phyloP scores from a whole-genome alignment of 2,888 invertebrate species.

The Drosophila peninsularis region DNA sequence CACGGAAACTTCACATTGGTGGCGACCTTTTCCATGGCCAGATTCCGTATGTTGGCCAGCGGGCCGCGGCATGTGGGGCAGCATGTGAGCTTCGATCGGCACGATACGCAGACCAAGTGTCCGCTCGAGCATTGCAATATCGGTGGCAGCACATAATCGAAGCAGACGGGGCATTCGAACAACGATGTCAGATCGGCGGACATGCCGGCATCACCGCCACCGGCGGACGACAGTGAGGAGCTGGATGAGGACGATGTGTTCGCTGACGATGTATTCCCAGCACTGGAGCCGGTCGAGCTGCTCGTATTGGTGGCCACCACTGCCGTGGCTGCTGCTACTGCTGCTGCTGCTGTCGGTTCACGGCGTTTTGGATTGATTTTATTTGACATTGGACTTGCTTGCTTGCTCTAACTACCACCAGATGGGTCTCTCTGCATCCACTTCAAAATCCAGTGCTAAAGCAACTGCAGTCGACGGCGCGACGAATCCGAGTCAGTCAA shows the following conservation, averaged over 20 bases:
- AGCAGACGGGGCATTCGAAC: slow-evolving; percentile 98
- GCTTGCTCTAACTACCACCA: slow-evolving; percentile 18
- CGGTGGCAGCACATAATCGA: slow-evolving; percentile 99
- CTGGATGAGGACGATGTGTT: slow-evolving; percentile 85
- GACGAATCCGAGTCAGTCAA: slow-evolving; percentile 11
- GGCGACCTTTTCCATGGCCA: slow-evolving; percentile 99
- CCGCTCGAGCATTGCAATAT: slow-evolving; percentile 99
- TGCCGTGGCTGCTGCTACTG: slow-evolving; percentile 68
- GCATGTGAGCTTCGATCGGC: slow-evolving; percentile 97
- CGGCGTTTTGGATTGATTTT: slow-evolving; percentile 85
- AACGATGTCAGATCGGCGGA: slow-evolving; percentile 95
- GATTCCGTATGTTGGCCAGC: slow-evolving; percentile 97
- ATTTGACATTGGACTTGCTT: slow-evolving; percentile 83
- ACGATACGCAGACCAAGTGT: slow-evolving; percentile 98
- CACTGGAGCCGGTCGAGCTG: slow-evolving; percentile 73
- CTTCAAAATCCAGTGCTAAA: slow-evolving; percentile 8
- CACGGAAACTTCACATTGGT: slow-evolving; percentile 99
- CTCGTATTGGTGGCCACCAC: slow-evolving; percentile 72
- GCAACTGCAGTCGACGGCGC: slow-evolving; percentile 16
- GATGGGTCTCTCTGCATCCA: slow-evolving; percentile 27
- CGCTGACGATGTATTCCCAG: slow-evolving; percentile 80
- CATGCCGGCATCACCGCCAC: slow-evolving; percentile 86
- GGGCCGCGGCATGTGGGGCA: slow-evolving; percentile 99
- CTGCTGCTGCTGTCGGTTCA: slow-evolving; percentile 81
- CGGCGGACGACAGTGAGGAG: slow-evolving; percentile 84